phyloP scores from a whole-genome alignment of 2,888 invertebrate genomes.

The Aporophyla lueneburgensis region DNA sequence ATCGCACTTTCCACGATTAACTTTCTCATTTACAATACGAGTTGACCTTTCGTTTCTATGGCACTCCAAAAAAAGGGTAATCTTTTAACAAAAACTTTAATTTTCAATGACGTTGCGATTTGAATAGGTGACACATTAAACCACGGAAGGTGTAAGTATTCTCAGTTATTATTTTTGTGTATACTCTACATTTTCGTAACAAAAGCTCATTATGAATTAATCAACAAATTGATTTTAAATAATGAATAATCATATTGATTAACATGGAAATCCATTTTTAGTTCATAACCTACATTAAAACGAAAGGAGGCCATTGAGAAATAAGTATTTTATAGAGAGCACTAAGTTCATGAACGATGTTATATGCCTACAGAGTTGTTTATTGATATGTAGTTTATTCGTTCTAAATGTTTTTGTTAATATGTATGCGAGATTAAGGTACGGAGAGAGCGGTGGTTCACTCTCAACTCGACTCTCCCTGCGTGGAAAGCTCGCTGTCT shows the following conservation, averaged over 20 bases:
- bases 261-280: slow-evolving; percentile 61
- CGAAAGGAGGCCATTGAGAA: slow-evolving; percentile 68
- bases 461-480: slow-evolving; percentile 72
- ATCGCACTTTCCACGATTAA: slow-evolving; percentile 90
- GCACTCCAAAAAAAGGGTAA: slow-evolving; percentile 79
- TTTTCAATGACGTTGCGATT: slow-evolving; percentile 5
- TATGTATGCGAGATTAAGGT: slow-evolving; percentile 56
- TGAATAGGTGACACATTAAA: slow-evolving; percentile 10
- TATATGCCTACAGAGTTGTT: slow-evolving; percentile 51
- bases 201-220: slow-evolving; percentile 8
- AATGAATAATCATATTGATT: slow-evolving; percentile 39
- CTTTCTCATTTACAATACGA: slow-evolving; percentile 89
- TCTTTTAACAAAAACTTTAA: slow-evolving; percentile 61
- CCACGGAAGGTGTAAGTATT: too few species aligned
- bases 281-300: slow-evolving; percentile 66
- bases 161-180: neutral
- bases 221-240: slow-evolving; percentile 19
- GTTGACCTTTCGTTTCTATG: slow-evolving; percentile 88
- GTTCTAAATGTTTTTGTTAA: slow-evolving; percentile 56
- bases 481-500: slow-evolving; percentile 84
- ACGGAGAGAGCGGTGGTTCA: slow-evolving; percentile 68
- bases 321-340: slow-evolving; percentile 66
- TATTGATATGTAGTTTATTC: slow-evolving; percentile 37
- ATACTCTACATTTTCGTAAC: neutral
- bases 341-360: slow-evolving; percentile 67